Evolutionary conservation across 2,888 invertebrate genomes (phyloP), one percentile per base, ranked within the genome.

Genomic region (Cerceris rybyensis): DNA sequence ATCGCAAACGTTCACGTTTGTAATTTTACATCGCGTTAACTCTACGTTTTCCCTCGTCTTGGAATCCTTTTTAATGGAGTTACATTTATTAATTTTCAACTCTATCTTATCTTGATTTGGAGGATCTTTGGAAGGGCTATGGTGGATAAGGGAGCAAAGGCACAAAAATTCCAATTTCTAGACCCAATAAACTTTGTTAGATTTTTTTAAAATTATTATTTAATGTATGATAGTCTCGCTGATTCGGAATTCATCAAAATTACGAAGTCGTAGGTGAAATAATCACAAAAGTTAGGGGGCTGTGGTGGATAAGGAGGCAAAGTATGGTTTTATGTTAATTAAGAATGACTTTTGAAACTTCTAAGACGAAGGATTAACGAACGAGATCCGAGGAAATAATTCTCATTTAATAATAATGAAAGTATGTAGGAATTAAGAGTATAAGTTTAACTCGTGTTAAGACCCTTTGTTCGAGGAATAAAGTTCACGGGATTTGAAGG

Each of bases 371-470:
- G 68, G 58, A 55, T 69, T 58, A 58, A 59, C 55, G 6, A 11
- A 68, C 16, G 43, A 71, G 46, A 46, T 7, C 46, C 58, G 42
- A 66, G 50, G 16, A 70, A 61, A 67, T 68, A 65, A 72, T 72
- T 75, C 72, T 69, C 70, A 63, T 57, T 28, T 63, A 61, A 78
- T 55, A 75, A 70, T 69, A 74, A 82, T 83, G 83, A 83, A 83
- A 83, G 83, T 83, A 83, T 54, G 28, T 83, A 83, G 79, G 9
- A 9, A 50, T 60, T 83, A 83, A 83, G 79, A 16, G 60, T 67
- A 71, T 39, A 61, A 63, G 41, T 67, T 75, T 71, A 28, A 68
- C 17, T 68, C 46, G 46, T 63, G 11, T 52, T 70, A 75, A n/a
- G 17, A 55, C n/a, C 16, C 61, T 75, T 63, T 54, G 6, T 63